A percentile compares a stretch with the other conserved stretches of the same genome.
These are phyloP conservation scores for Nettapus auritus DNA, from an alignment of 2,113 vertebrate genomes.

Conservation along the genomic window DNA sequence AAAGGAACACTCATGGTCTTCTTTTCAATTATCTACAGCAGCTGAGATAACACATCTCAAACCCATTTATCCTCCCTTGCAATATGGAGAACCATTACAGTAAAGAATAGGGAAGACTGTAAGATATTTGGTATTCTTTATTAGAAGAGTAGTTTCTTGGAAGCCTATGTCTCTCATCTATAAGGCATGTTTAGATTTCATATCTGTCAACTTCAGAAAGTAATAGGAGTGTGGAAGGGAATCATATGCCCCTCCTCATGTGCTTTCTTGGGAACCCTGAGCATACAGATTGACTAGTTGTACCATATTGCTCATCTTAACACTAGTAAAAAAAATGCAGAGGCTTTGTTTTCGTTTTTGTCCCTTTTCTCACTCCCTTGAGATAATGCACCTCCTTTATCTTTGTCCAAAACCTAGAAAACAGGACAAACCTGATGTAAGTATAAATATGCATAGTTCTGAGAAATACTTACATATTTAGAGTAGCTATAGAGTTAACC, in stretches of 20 bases:
- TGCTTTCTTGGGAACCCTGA: background rate
- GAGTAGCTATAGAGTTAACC: background rate
- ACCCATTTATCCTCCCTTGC: background rate
- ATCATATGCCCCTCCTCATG: background rate
- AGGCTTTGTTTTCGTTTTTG: background rate
- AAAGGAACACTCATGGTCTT: background rate
- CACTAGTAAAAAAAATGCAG: background rate
- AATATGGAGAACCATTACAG: background rate
- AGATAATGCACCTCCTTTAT: background rate
- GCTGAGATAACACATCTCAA: background rate
- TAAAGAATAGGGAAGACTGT: background rate
- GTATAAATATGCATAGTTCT: background rate
- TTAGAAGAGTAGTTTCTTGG: background rate
- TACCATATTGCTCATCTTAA: background rate
- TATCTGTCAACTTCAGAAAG: background rate
- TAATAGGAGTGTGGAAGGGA: background rate
- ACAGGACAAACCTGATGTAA: background rate
- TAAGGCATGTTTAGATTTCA: background rate
- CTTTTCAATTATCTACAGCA: background rate
- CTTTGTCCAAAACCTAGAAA: background rate
- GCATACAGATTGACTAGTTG: background rate
- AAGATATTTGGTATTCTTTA: background rate
- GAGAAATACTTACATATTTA: background rate
- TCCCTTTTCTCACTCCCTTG: background rate
- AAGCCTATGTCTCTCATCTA: background rate